A percentile compares a stretch with the other conserved stretches of the same genome.
Conservation (phyloP, 2,888 invertebrate genomes). For the Eledone cirrhosa region DNA sequence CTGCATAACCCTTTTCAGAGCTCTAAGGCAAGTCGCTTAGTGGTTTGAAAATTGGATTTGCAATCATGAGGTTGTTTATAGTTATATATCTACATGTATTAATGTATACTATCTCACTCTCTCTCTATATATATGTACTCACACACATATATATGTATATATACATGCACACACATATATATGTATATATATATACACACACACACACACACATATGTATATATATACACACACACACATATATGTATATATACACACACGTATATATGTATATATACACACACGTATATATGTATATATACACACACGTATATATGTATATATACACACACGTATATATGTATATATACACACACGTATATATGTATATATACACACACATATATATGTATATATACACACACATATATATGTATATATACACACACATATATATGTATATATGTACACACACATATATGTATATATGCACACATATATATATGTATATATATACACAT, state of each 20-base stretch:
- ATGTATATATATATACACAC: neutral
- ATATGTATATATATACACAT: neutral
- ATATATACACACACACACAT: neutral
- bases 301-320: neutral
- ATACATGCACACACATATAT: neutral
- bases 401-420: neutral
- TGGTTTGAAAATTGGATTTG: too few species aligned
- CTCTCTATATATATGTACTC: neutral
- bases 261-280: conserved; percentile 11
- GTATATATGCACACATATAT: neutral
- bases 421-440: neutral
- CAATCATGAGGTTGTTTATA: too few species aligned
- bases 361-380: neutral
- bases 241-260: neutral
- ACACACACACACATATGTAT: neutral
- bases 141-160: neutral
- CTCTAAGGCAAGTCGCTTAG: too few species aligned
- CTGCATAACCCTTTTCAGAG: too few species aligned
- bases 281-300: neutral
- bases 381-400: neutral
- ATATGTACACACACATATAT: neutral
- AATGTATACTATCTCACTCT: neutral
- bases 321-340: neutral
- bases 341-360: neutral
- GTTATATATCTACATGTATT: neutral